Base-by-base conservation (phyloP, 2,888 invertebrate species). In the Petrophora chlorosata region DNA sequence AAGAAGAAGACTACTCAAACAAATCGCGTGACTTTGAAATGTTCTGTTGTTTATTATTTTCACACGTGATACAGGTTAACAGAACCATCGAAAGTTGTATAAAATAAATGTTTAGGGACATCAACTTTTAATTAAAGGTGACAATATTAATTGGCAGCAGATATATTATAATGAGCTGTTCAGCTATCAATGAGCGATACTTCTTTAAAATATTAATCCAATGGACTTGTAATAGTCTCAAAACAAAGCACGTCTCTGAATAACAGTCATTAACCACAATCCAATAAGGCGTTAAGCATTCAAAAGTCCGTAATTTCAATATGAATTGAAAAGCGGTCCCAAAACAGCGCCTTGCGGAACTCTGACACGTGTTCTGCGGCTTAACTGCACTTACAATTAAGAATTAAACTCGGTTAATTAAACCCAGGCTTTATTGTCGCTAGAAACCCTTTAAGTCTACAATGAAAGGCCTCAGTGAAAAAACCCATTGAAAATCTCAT, bases 381-480 rank as follows among this genome's bases (percentile, higher is more conserved):
- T 89, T 85, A 87, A 83, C 83, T 80, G 81, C 81, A 82, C 85
- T 86, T 78, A 87, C 85, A 89, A 89, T 87, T 86, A 86, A 86
- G 85, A 85, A 82, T 86, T 82, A 87, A 87, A 80, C 84, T 75
- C 82, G 86, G 85, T 87, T 89, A 89, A 89, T 89, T 89, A 87
- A 89, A 82, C 87, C 73, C 77, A 71, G 78, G 73, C 76, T 75
- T 80, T 79, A 84, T 87, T 85, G 85, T 85, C 83, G 79, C 79
- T 59, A 61, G 75, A 78, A 75, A 76, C 85, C 86, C 84, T 85
- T 84, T 84, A 79, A 84, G 75, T 76, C 73, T 76, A 79, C 82
- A 85, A 85, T 85, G 80, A 73, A 71, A 76, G 75, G 76, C 74
- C 72, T 76, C 71, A 67, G 73, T 57, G 56, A 61, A 70, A 82